Conservation (phyloP, 2,888 invertebrate species). For the Ischnura elegans region DNA sequence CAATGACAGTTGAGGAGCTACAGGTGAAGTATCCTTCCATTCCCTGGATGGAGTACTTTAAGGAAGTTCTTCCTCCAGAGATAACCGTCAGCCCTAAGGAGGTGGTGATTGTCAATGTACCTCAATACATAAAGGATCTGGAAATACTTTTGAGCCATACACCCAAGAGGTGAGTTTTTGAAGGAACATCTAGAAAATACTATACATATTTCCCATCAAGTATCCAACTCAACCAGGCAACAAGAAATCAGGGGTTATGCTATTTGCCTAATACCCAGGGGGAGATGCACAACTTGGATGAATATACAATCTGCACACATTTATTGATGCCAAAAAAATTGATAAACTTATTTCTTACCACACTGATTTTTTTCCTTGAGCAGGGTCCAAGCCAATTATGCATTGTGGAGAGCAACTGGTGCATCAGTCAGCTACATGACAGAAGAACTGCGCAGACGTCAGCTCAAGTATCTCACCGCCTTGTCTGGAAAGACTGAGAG, state of each 20-base stretch:
- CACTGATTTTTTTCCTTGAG: constrained; percentile 63
- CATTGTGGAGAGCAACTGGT: constrained; percentile 94
- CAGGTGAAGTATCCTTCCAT: constrained; percentile 87
- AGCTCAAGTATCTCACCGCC: constrained; percentile 89
- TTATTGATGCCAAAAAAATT: too few species aligned
- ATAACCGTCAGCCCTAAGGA: constrained; percentile 85
- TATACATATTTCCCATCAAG: too few species aligned
- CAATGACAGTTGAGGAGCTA: constrained; percentile 90
- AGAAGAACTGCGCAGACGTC: constrained; percentile 87
- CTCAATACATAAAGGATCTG: constrained; percentile 87
- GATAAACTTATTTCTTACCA: not conserved
- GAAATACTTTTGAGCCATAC: constrained; percentile 82
- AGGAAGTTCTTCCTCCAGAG: constrained; percentile 86
- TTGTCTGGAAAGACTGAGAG: constrained; percentile 91
- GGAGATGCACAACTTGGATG: too few species aligned
- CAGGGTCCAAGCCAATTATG: constrained; percentile 91
- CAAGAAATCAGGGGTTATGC: too few species aligned
- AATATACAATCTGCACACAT: too few species aligned
- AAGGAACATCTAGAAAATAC: not conserved
- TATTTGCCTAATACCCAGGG: too few species aligned
- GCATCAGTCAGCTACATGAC: constrained; percentile 90
- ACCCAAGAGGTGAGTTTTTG: constrained; percentile 79
- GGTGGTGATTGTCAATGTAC: constrained; percentile 90
- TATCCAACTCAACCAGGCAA: too few species aligned
- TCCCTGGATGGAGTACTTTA: constrained; percentile 92